Conservation (phyloP, 2,797 vertebrate species). For the Ciconia nigra region DNA sequence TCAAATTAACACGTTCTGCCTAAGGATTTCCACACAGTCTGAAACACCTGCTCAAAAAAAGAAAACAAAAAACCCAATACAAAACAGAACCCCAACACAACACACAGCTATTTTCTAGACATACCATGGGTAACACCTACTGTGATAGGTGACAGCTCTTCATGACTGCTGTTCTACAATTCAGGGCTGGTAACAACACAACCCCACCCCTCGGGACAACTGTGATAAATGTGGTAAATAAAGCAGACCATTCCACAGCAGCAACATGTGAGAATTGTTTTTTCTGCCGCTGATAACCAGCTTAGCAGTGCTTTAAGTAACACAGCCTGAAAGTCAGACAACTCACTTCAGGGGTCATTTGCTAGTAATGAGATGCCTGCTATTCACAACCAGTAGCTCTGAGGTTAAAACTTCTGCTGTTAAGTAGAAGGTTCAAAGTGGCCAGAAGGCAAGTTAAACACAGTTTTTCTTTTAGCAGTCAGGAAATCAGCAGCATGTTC, state of each 20-base stretch:
- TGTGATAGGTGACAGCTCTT: neutral
- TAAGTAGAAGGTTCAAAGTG: neutral
- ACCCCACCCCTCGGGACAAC: neutral
- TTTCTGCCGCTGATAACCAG: neutral
- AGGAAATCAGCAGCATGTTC: neutral
- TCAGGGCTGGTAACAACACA: neutral
- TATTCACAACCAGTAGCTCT: neutral
- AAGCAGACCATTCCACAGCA: neutral
- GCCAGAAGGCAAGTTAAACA: neutral
- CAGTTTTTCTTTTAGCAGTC: neutral
- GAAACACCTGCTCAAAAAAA: neutral
- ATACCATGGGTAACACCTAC: rapidly evolving
- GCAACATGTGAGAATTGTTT: rapidly evolving
- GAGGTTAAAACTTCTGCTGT: neutral
- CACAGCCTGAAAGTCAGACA: neutral
- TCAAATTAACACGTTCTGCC: neutral
- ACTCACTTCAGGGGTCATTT: neutral
- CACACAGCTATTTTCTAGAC: neutral
- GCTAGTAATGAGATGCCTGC: neutral
- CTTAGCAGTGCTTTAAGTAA: neutral
- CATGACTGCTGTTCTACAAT: neutral
- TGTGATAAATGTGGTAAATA: too few species aligned
- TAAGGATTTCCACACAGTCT: neutral
- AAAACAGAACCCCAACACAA: too few species aligned
- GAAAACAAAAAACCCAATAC: neutral